phyloP scores from a whole-genome alignment of 2,113 vertebrate species.

The Hyperopisus bebe region DNA sequence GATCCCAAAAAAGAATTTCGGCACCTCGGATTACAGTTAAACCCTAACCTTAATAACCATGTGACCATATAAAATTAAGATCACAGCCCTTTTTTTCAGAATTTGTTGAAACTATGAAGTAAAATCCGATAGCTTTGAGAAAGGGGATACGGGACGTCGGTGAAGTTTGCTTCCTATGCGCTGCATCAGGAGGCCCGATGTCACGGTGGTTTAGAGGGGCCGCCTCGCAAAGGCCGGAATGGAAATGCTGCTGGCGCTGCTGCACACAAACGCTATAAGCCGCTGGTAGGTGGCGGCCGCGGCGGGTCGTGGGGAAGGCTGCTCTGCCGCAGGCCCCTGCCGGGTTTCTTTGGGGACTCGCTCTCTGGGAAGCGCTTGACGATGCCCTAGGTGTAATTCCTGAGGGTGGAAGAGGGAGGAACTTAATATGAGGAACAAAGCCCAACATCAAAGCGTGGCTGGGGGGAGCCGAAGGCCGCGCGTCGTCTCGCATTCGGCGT shows the following conservation, averaged over 20 bases:
- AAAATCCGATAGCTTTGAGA: slow-evolving; percentile 2
- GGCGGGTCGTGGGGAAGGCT: background rate
- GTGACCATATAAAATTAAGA: slow-evolving; percentile 2
- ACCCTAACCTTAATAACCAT: background rate
- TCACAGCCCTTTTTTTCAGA: background rate
- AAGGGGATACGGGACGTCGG: background rate
- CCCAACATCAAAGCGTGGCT: background rate
- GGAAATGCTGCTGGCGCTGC: background rate
- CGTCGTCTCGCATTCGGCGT: background rate
- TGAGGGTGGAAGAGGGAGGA: background rate
- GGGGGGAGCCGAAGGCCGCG: background rate
- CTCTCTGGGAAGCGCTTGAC: background rate
- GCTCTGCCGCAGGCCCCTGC: background rate
- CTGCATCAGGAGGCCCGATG: background rate
- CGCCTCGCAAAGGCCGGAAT: background rate
- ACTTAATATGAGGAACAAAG: background rate
- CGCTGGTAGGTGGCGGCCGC: background rate
- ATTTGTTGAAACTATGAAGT: background rate
- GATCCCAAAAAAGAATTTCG: background rate
- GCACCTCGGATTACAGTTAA: background rate
- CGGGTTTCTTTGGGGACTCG: background rate
- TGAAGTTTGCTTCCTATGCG: background rate
- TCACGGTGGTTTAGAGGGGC: background rate
- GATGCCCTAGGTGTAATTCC: background rate
- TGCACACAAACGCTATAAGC: background rate